A percentile compares a stretch with the other conserved stretches of the same genome.
Conservation (phyloP, 2,888 invertebrate species). For the Stenichneumon culpator region DNA sequence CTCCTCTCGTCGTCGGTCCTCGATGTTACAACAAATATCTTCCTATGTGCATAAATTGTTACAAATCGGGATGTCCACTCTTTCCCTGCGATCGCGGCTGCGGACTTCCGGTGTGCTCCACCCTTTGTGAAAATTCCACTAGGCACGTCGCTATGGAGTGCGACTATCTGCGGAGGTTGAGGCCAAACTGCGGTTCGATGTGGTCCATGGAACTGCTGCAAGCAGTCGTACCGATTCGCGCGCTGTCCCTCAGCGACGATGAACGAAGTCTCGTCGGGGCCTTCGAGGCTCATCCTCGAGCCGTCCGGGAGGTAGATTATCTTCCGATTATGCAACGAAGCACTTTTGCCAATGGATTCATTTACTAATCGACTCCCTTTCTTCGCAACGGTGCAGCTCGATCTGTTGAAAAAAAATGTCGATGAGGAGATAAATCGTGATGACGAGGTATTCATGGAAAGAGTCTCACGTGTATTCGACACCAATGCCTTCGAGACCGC, state of each 20-base stretch:
- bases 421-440: slow-evolving; percentile 86
- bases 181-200: slow-evolving; percentile 84
- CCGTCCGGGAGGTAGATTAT: slow-evolving; percentile 86
- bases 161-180: slow-evolving; percentile 87
- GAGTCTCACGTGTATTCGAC: slow-evolving; percentile 88
- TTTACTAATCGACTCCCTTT: background rate
- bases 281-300: slow-evolving; percentile 87
- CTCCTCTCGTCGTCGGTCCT: slow-evolving; percentile 90
- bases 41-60: slow-evolving; percentile 89
- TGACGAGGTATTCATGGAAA: slow-evolving; percentile 88
- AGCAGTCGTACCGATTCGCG: slow-evolving; percentile 85
- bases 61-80: slow-evolving; percentile 83
- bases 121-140: slow-evolving; percentile 87
- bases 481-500: slow-evolving; percentile 90
- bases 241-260: slow-evolving; percentile 84
- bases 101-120: slow-evolving; percentile 90
- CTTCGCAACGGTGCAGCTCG: slow-evolving; percentile 79
- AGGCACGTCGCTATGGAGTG: slow-evolving; percentile 89
- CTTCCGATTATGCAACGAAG: background rate
- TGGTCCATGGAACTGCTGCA: slow-evolving; percentile 83
- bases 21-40: slow-evolving; percentile 86
- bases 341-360: background rate
- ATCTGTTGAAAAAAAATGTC: slow-evolving; percentile 85
- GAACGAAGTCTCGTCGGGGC: slow-evolving; percentile 86
- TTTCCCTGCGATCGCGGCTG: slow-evolving; percentile 88